Evolutionary conservation across 2,113 vertebrate genomes (phyloP), one percentile per base, ranked within the genome.

Genomic region (Sapayoa aenigma): DNA sequence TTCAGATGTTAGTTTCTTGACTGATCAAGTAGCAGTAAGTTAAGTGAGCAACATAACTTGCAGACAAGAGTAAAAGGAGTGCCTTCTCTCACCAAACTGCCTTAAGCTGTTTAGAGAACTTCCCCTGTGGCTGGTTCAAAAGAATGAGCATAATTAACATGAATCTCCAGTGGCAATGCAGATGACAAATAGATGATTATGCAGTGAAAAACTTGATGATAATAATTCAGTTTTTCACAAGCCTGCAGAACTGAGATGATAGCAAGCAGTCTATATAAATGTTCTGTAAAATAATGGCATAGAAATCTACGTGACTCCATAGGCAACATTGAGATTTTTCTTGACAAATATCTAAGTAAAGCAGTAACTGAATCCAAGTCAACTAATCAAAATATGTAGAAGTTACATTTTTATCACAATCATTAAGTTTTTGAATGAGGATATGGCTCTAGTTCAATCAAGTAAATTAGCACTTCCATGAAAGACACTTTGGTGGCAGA

Each of bases 111-210:
- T 97, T 87, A 93, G 94, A 97, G 88, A 95, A 74, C 93, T 93
- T 96, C 95, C 96, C 94, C 66, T 77, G 79, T 93, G 95, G 91
- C 97, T 97, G 86, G 81, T 93, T 97, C 92, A 95, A 89, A 97
- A 96, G 95, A 97, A 97, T 53, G 94, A 97, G 85, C 62, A 96
- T 97, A 98, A 98, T 98, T 97, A 98, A 94, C 82, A 80, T 44
- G 88, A 97, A 82, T 97, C 95, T 98, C 96, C 94, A 93, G 96
- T 95, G 94, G 96, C 95, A 96, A 87, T 97, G 94, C 78, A 97
- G 94, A 97, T 97, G 97, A 97, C 89, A 97, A 97, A 95, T 94
- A 92, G 94, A 97, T 97, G 94, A 93, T 94, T 96, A 89, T 82
- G 87, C 95, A 95, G 93, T 96, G 95, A 96, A 97, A 97, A 93